Evolutionary conservation across 2,888 invertebrate genomes (phyloP).

Genomic region (Bellardia pandia): DNA sequence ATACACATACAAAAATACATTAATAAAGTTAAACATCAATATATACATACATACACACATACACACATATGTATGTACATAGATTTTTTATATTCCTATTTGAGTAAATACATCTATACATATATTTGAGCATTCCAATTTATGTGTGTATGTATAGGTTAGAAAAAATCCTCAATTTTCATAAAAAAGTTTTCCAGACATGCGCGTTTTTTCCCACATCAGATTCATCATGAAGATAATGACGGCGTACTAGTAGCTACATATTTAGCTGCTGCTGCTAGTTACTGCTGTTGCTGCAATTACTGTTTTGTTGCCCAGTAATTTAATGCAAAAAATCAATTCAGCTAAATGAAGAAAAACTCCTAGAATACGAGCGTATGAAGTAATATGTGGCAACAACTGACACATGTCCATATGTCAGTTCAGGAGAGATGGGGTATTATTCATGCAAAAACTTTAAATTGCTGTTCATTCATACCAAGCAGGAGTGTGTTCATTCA

Average conservation of each 20-base stretch:
- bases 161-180: constrained; percentile 56
- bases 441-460: constrained; percentile 33
- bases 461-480: constrained; percentile 58
- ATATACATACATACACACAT: constrained; percentile 15
- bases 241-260: constrained; percentile 13
- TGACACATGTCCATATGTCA: constrained; percentile 2
- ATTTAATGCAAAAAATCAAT: constrained; percentile 79
- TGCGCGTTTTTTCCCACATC: constrained; percentile 60
- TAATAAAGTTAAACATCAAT: neutral
- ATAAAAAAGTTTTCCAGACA: constrained; percentile 54
- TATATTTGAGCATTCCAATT: constrained; percentile 31
- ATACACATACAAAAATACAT: constrained; percentile 10
- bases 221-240: constrained; percentile 21
- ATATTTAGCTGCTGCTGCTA: constrained; percentile 9
- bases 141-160: neutral
- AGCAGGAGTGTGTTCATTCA: neutral
- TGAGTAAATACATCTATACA: constrained; percentile 22
- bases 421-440: neutral
- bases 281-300: constrained; percentile 63
- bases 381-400: constrained; percentile 57
- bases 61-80: constrained; percentile 17
- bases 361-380: constrained; percentile 44
- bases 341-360: constrained; percentile 78
- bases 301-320: constrained; percentile 71
- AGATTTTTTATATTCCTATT: constrained; percentile 28